phyloP scores from a whole-genome alignment of 2,888 invertebrate species.

The Congeria kusceri region DNA sequence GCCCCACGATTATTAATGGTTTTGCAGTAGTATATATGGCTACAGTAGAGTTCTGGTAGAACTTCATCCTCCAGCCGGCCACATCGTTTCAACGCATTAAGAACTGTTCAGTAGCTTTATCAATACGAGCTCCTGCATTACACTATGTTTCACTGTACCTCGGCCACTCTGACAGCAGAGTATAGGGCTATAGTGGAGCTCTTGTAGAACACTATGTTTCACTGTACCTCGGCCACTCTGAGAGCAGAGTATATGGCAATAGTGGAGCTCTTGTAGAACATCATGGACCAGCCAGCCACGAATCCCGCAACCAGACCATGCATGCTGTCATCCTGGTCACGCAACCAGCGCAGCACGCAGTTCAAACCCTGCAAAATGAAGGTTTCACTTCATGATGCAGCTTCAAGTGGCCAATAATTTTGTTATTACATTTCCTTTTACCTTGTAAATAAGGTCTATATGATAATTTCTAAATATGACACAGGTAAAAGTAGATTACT shows the following conservation, averaged over 20 bases:
- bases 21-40: too few species aligned
- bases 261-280: conserved; percentile 91
- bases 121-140: too few species aligned
- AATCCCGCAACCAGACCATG: conserved; percentile 91
- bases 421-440: too few species aligned
- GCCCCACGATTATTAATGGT: too few species aligned
- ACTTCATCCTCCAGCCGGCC: conserved; percentile 89
- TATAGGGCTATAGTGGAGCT: conserved; percentile 93
- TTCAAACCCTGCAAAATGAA: conserved; percentile 87
- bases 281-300: conserved; percentile 90
- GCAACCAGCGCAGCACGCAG: conserved; percentile 89
- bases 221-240: conserved; percentile 91
- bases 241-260: conserved; percentile 93
- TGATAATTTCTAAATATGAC: too few species aligned
- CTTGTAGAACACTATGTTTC: conserved; percentile 87
- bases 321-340: conserved; percentile 88
- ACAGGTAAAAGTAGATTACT: too few species aligned
- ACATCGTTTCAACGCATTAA: too few species aligned
- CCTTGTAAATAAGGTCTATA: too few species aligned
- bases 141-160: conserved; percentile 87
- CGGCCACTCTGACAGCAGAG: conserved; percentile 93
- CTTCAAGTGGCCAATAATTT: too few species aligned
- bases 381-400: too few species aligned
- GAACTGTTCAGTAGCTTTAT: too few species aligned
- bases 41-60: conserved; percentile 91